Base-by-base conservation (phyloP, 2,113 vertebrate species). In the Paradisaea rubra region DNA sequence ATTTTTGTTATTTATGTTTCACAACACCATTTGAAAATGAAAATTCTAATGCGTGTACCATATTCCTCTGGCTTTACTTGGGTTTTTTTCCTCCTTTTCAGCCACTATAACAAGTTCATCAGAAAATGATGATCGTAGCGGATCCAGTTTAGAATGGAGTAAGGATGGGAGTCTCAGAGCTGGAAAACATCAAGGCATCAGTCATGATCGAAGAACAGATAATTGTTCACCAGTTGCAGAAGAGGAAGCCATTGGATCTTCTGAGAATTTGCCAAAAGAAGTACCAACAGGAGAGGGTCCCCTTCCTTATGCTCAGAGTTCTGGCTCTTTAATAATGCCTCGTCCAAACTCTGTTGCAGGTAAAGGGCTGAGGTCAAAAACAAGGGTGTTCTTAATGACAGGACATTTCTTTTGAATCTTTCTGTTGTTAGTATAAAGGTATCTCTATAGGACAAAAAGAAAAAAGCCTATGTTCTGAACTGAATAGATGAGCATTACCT, bases 301-400 rank as follows among this genome's bases (percentile, higher is more conserved):
- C 0, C 41, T 98, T 94, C 97, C 98, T 49, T 99, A 99, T 50
- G 78, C 97, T 35, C 99, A 99, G 88, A 98, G 91, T 76, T 98
- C 98, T 77, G 98, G 98, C 79, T 98, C 99, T 35, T 98, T 99
- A 95, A 97, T 99, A 97, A 99, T 99, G 99, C 99, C 99, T 60
- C 98, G 99, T 92, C 99, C 99, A 60, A 99, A 99, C 98, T 99
- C 99, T 3, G 99, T 99, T 53, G 99, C 99, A 98, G 99, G 99
- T 99, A 98, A 98, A 93, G 60, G n/a, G 2, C 44, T n/a, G 57
- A 94, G 54, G 18, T 20, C 39, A 44, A 69, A 54, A 56, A 27
- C 15, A 21, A 19, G 5, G 6, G 7, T 49, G 11, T 82, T 90
- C 28, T 71, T 68, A 60, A 28, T 60, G 22, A 31, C 8, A 20